Conservation (phyloP, 2,113 vertebrate species). For the Daboia siamensis region DNA sequence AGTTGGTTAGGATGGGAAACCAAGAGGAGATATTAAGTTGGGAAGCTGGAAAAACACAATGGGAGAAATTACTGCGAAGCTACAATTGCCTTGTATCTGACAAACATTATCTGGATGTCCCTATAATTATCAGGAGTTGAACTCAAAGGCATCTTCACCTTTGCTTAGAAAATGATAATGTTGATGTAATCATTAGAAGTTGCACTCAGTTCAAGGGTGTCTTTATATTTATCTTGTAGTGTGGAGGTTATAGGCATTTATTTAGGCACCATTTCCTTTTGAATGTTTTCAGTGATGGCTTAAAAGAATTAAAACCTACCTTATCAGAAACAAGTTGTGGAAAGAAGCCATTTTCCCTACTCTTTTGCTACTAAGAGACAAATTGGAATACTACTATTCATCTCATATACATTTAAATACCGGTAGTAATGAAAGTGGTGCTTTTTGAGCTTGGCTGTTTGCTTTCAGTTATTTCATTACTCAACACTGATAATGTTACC, state of each 20-base stretch:
- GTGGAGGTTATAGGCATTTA: neutral
- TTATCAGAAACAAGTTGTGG: neutral
- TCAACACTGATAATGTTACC: neutral
- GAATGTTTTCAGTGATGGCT: neutral
- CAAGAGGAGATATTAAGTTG: neutral
- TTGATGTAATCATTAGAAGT: neutral
- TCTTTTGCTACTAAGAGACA: neutral
- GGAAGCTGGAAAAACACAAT: neutral
- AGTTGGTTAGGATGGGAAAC: neutral
- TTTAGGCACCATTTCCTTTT: neutral
- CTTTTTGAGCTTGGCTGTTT: neutral
- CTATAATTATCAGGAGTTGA: neutral
- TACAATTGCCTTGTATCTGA: neutral
- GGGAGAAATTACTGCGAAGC: neutral
- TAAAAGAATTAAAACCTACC: neutral
- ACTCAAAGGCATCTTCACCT: neutral
- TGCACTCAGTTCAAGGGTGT: neutral
- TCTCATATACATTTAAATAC: neutral
- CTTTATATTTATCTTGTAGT: neutral
- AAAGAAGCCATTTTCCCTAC: neutral
- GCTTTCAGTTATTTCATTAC: neutral
- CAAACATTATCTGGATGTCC: neutral
- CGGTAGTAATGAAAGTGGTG: neutral
- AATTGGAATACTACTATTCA: neutral
- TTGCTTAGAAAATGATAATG: neutral